Evolutionary conservation across 2,113 vertebrate species (phyloP).

Genomic region (Passer montanus): DNA sequence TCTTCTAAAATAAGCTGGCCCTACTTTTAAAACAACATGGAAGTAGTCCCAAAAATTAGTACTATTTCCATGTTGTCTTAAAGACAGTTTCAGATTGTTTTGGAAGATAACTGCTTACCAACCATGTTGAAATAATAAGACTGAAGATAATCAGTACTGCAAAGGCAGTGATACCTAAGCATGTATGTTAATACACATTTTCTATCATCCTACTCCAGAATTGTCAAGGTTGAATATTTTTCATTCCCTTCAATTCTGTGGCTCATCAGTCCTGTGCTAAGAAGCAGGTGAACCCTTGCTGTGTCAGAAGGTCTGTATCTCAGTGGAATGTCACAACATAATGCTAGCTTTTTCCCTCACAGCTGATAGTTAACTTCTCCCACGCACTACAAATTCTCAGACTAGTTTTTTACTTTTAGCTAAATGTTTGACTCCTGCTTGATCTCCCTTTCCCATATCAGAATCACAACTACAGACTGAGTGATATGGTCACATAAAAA

Average conservation of each 20-base stretch:
- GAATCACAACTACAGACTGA: not conserved
- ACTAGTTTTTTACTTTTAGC: not conserved
- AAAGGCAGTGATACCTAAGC: not conserved
- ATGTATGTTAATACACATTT: not conserved
- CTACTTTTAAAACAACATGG: not conserved
- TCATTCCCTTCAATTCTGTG: not conserved
- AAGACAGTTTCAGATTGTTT: not conserved
- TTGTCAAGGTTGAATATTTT: not conserved
- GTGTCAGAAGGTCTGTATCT: not conserved
- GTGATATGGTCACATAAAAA: not conserved
- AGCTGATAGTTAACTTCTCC: not conserved
- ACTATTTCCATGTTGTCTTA: not conserved
- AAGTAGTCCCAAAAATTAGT: not conserved
- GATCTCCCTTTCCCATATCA: not conserved
- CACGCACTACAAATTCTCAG: not conserved
- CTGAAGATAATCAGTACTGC: not conserved
- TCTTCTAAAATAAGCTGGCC: not conserved
- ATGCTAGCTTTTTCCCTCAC: not conserved
- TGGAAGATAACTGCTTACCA: not conserved
- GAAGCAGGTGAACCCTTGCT: not conserved
- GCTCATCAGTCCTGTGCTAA: not conserved
- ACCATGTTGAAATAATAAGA: not conserved
- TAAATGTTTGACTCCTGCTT: not conserved
- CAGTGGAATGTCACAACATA: not conserved
- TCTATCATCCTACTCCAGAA: not conserved